Percentiles rank a stretch among this genome's conserved stretches.
Conservation (phyloP, 1,140 invertebrate species). For the Bombus waltoni region DNA sequence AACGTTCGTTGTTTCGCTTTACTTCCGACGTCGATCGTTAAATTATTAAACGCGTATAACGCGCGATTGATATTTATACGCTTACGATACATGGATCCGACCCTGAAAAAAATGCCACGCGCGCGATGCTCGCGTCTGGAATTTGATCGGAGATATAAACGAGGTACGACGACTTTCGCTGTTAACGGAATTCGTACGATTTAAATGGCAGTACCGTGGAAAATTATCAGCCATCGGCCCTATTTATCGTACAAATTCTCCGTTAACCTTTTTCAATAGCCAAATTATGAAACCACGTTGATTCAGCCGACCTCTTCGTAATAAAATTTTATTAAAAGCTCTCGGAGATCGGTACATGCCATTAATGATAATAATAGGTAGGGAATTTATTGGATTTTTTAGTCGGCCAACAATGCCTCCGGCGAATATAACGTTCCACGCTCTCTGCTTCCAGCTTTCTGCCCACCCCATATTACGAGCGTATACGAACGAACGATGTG, state of each 20-base stretch:
- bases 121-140: not conserved
- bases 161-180: not conserved
- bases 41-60: no score
- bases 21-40: no score
- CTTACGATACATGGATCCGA: no score
- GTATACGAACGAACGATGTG: not conserved
- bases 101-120: no score
- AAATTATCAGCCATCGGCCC: not conserved
- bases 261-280: not conserved
- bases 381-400: slow-evolving; percentile 57
- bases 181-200: no score
- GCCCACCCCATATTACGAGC: slow-evolving; percentile 20
- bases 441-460: not conserved
- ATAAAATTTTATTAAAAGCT: slow-evolving; percentile 11
- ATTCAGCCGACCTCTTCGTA: not conserved
- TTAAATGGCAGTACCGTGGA: no score
- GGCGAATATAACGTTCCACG: slow-evolving; percentile 31
- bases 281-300: not conserved
- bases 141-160: not conserved
- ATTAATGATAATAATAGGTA: slow-evolving; percentile 32
- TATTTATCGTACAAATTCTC: not conserved
- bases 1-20: no score
- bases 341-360: not conserved
- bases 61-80: no score
- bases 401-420: slow-evolving; percentile 41